Percentiles rank a stretch among this genome's conserved stretches.
phyloP scores from a whole-genome alignment of 2,113 vertebrate genomes.

The Girardinichthys multiradiatus region DNA sequence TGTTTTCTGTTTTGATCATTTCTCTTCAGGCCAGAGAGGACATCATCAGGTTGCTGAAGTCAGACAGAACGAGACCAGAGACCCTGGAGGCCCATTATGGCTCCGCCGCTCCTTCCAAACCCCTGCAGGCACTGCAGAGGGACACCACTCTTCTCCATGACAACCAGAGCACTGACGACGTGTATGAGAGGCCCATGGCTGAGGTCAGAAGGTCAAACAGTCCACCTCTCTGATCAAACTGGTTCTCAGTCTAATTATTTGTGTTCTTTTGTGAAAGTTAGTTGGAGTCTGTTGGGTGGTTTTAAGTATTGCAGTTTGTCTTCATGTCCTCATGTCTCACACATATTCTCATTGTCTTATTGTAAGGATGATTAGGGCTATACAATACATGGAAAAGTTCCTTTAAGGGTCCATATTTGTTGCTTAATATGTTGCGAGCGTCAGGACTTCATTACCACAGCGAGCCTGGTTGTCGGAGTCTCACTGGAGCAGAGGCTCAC shows the following conservation, averaged over 20 bases:
- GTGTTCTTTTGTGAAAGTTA: not conserved
- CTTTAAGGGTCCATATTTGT: too few relatives aligned
- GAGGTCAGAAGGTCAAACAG: constrained; percentile 84
- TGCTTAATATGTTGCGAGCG: too few relatives aligned
- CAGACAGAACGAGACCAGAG: constrained; percentile 86
- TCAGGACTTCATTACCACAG: too few relatives aligned
- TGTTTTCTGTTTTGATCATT: too few relatives aligned
- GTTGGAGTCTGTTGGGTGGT: not conserved
- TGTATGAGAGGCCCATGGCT: constrained; percentile 92
- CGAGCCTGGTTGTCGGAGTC: too few relatives aligned
- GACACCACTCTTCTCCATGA: constrained; percentile 83
- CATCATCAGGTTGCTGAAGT: constrained; percentile 91
- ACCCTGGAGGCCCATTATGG: constrained; percentile 93
- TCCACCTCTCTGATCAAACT: not conserved
- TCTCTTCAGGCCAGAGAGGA: constrained; percentile 91
- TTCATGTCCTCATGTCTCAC: not conserved
- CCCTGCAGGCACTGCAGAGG: constrained; percentile 90
- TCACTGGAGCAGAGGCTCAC: too few relatives aligned
- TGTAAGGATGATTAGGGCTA: too few relatives aligned
- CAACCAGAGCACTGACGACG: constrained; percentile 82
- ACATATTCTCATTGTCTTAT: too few relatives aligned
- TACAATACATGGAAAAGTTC: too few relatives aligned
- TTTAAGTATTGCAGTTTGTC: not conserved
- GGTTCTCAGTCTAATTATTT: not conserved
- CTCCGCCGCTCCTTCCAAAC: constrained; percentile 82